Percentiles rank a stretch among this genome's conserved stretches.
Conservation (phyloP, 2,888 invertebrate species). For the Eristalis pertinax region DNA sequence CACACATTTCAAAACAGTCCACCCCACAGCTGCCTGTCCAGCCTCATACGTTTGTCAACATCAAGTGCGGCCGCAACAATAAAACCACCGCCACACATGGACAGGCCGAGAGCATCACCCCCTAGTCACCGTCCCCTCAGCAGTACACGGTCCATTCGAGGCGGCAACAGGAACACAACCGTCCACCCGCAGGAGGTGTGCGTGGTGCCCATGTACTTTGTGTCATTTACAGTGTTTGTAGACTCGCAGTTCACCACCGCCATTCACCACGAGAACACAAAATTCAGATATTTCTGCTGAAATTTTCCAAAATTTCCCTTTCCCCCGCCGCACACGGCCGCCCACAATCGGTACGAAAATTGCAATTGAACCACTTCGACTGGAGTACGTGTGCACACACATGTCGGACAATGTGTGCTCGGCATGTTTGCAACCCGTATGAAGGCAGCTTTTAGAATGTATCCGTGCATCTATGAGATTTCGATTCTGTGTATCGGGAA, state of each 20-base stretch:
- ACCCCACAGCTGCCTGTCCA: neutral
- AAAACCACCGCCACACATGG: conserved; percentile 18
- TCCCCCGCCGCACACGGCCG: neutral
- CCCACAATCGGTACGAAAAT: conserved; percentile 21
- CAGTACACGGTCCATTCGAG: neutral
- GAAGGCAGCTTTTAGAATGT: conserved; percentile 43
- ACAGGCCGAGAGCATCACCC: neutral
- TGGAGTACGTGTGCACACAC: conserved; percentile 40
- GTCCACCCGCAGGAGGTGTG: neutral
- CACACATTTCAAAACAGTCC: neutral
- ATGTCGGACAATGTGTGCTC: conserved; percentile 61
- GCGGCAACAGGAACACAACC: neutral
- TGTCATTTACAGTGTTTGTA: conserved; percentile 61
- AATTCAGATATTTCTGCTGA: conserved; percentile 47
- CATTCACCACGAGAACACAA: conserved; percentile 30
- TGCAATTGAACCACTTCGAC: conserved; percentile 50
- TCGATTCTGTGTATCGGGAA: conserved; percentile 32
- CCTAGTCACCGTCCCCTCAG: neutral
- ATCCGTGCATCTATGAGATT: conserved; percentile 44
- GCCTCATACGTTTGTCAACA: conserved; percentile 39
- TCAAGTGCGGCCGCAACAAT: neutral
- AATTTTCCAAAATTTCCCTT: conserved; percentile 32
- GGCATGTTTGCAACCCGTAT: conserved; percentile 44
- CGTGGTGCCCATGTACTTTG: conserved; percentile 40
- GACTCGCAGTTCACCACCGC: conserved; percentile 13